These are phyloP conservation scores for Pogonus chalceus DNA, from an alignment of 1,140 invertebrate genomes.

Conservation along the genomic window DNA sequence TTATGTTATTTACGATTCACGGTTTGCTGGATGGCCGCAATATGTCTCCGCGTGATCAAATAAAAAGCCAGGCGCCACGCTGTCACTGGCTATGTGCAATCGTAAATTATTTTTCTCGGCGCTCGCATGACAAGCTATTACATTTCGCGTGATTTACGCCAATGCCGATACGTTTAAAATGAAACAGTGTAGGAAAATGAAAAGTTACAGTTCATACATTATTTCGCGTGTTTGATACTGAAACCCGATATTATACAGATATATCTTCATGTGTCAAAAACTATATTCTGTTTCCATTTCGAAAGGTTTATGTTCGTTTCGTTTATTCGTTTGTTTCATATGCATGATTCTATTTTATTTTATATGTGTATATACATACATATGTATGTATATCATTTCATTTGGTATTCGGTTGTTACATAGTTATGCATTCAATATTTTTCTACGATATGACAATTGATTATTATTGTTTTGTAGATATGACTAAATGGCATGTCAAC, in stretches of 20 bases:
- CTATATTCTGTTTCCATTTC: neutral
- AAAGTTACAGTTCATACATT: conserved; percentile 7
- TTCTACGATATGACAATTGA: no score
- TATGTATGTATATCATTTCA: no score
- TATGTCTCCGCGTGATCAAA: conserved; percentile 5
- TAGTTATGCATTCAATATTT: no score
- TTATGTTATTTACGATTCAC: conserved; percentile 6
- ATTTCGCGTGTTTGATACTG: conserved; percentile 2
- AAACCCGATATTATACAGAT: conserved; percentile 6
- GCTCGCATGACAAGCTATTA: conserved; percentile 4
- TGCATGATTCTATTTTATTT: no score
- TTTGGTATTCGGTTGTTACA: no score
- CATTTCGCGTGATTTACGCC: conserved; percentile 2
- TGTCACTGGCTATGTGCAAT: conserved; percentile 1
- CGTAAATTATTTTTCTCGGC: conserved; percentile 6
- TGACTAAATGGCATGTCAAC: no score
- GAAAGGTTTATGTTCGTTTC: no score
- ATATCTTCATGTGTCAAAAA: conserved; percentile 6
- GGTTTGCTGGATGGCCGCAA: conserved; percentile 3
- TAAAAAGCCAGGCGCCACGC: neutral
- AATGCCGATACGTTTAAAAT: conserved; percentile 5
- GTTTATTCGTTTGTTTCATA: no score
- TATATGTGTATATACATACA: no score
- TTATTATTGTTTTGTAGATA: no score
- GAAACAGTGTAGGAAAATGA: conserved; percentile 6